Percentiles rank a stretch among this genome's conserved stretches.
Evolutionary conservation across 2,797 vertebrate genomes (phyloP).

Genomic region (Malacoraja senta): DNA sequence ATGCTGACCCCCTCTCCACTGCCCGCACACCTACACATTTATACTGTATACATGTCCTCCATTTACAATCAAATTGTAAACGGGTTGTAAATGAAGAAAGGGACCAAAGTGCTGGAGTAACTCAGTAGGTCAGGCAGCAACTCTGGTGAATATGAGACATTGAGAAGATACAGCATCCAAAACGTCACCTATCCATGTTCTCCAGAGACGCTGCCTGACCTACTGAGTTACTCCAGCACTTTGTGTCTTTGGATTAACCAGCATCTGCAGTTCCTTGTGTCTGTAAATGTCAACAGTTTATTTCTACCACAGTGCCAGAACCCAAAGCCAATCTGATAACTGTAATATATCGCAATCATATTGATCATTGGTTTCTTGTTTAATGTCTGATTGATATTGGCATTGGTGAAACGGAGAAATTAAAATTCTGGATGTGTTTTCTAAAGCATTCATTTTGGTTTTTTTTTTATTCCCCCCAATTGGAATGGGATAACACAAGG

Average conservation of each 20-base stretch:
- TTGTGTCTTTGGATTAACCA: no score
- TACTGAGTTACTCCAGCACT: no score
- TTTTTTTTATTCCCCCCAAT: not conserved
- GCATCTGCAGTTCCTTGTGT: no score
- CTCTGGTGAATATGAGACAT: no score
- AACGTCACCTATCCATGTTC: no score
- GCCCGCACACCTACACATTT: not conserved
- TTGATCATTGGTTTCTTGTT: not conserved
- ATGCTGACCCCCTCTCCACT: no score
- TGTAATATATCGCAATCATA: not conserved
- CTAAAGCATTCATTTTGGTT: not conserved
- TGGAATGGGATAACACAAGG: not conserved
- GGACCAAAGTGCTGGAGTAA: no score
- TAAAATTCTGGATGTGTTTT: slow-evolving; percentile 18
- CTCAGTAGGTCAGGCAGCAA: no score
- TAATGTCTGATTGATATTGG: not conserved
- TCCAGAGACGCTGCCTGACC: no score
- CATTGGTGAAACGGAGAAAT: not conserved
- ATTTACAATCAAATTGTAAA: not conserved
- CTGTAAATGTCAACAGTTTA: not conserved
- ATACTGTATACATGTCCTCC: not conserved
- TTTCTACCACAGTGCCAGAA: not conserved
- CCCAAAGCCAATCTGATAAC: not conserved
- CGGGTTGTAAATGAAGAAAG: not conserved
- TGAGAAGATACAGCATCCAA: no score